Conservation (phyloP, 2,797 vertebrate genomes). For the Holocentrus rufus region DNA sequence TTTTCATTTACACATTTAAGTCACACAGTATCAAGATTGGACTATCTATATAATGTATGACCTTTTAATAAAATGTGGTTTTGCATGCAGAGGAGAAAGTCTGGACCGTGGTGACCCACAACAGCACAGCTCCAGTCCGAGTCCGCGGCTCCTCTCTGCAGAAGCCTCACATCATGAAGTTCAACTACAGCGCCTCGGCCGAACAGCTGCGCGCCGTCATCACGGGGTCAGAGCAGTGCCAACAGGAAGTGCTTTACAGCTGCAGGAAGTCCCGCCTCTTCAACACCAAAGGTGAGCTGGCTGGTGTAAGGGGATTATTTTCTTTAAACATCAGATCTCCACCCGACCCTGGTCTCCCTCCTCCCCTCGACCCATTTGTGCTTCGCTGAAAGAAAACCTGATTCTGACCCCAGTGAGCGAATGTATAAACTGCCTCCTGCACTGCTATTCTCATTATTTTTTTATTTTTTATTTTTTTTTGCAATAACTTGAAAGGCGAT, state of each 20-base stretch:
- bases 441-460: conserved; percentile 27
- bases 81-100: conserved; percentile 88
- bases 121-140: conserved; percentile 83
- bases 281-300: conserved; percentile 88
- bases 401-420: conserved; percentile 6
- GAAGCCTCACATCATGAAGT: conserved; percentile 82
- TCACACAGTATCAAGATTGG: too few species aligned
- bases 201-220: conserved; percentile 90
- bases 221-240: conserved; percentile 88
- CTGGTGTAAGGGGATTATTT: conserved; percentile 64
- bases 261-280: conserved; percentile 93
- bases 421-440: conserved; percentile 6
- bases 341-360: not conserved
- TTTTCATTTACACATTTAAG: too few species aligned
- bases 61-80: not conserved
- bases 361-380: not conserved
- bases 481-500: conserved; percentile 40
- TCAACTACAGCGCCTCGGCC: conserved; percentile 86
- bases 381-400: not conserved
- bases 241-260: conserved; percentile 91
- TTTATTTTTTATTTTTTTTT: conserved; percentile 4
- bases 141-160: conserved; percentile 81
- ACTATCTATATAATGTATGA: too few species aligned
- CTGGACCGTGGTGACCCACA: conserved; percentile 91
- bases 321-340: not conserved